Conservation (phyloP, 2,797 vertebrate genomes). For the Streptopelia turtur region DNA sequence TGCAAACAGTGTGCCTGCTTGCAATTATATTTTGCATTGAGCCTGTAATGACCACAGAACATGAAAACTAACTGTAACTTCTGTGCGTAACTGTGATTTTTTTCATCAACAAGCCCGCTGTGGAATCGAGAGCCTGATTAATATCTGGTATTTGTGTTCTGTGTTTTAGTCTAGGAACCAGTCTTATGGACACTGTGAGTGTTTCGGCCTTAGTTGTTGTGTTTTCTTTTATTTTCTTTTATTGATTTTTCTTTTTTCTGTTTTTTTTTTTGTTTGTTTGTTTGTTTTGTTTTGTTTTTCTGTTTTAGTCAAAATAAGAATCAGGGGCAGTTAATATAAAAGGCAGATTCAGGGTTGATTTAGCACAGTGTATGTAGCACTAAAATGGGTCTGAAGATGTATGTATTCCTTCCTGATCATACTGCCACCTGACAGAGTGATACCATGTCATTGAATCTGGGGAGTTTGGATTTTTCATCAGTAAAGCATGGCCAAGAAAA, state of each 20-base stretch:
- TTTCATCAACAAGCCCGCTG: not conserved
- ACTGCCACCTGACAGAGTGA: not conserved
- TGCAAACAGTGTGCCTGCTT: not conserved
- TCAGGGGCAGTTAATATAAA: not conserved
- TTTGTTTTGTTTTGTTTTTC: not conserved
- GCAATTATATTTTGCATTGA: not conserved
- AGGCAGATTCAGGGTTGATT: not conserved
- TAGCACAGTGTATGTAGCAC: not conserved
- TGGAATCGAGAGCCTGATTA: not conserved
- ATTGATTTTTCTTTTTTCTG: not conserved
- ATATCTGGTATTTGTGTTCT: not conserved
- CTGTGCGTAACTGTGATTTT: not conserved
- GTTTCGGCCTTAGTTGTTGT: not conserved
- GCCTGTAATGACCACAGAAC: not conserved
- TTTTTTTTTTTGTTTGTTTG: not conserved
- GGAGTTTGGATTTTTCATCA: not conserved
- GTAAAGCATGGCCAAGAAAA: not conserved
- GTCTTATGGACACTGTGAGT: not conserved
- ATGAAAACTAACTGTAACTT: not conserved
- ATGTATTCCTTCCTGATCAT: not conserved
- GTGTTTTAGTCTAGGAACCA: not conserved
- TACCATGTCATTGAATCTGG: not conserved
- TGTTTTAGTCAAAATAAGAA: not conserved
- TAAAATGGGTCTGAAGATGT: not conserved
- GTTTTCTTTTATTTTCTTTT: not conserved